Base-by-base conservation (phyloP, 1,140 invertebrate genomes). In the Heliothis virescens region DNA sequence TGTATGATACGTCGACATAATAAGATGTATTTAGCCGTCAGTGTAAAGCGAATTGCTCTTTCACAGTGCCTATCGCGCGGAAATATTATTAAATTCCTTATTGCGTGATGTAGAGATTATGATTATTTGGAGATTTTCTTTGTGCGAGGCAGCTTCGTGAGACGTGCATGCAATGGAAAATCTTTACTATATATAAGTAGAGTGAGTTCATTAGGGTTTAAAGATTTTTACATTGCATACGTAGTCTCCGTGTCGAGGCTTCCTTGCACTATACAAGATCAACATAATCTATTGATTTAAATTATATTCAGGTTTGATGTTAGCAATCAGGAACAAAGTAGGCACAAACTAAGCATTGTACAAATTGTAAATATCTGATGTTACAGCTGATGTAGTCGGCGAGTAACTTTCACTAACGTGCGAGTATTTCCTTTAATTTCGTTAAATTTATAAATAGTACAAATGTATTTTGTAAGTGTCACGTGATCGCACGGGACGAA, bases 381-480 rank as follows among this genome's bases (percentile, higher is more conserved):
- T 13, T 48, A 53, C 10, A 41, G 16, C 62, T 21, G 59, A 76
- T 13, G 60, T 41, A 63, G 18, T 63, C 73, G 11, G 47, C 41
- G 48, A 29, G 74, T 65, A 76, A 62, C 15, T 65, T 69, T 60
- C 83, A 81, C 83, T 85, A 59, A 77, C 16, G 69, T 72, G 67
- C 73, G 80, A 83, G 72, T 83, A 83, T 79, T 79, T 18, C 34
- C 55, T 82, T 81, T 85, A 81, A 83, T 85, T 91, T 80, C 82
- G 80, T 89, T 91, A 74, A 85, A 90, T 90, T 62, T 91, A 90
- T 91, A 87, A 85, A 93, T 90, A 93, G 91, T 92, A 93, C 91
- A 92, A 92, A 93, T 92, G 83, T 90, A 89, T 89, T 41, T 86
- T 85, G 85, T 91, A 91, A 92, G 90, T 78, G 75, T 69, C 60